Evolutionary conservation across 2,888 invertebrate species (phyloP).

Genomic region (Phanerotoma sp.): DNA sequence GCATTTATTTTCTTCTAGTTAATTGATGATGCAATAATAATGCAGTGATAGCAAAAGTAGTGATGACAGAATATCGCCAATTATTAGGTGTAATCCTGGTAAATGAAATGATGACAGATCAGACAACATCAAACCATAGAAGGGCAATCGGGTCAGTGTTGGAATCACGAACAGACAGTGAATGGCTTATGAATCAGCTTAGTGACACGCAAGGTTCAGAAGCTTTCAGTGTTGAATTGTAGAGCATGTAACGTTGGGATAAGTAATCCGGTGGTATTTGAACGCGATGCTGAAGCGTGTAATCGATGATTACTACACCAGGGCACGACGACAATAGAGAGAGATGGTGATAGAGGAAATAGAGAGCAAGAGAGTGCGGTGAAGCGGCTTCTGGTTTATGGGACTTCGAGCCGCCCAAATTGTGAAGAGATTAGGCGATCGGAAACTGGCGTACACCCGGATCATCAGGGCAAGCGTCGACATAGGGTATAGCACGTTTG

Average conservation of each 20-base stretch:
- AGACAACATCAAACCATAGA: neutral
- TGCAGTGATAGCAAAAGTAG: no score
- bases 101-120: neutral
- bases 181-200: constrained; percentile 1
- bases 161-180: neutral
- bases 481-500: constrained; percentile 25
- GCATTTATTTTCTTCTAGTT: constrained; percentile 3
- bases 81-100: neutral
- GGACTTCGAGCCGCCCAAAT: constrained; percentile 48
- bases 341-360: no score
- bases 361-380: constrained; percentile 13
- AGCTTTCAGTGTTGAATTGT: constrained; percentile 6
- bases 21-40: no score
- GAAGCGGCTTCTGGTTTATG: constrained; percentile 40
- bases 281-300: constrained; percentile 33
- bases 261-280: constrained; percentile 42
- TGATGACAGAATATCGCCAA: constrained; percentile 26
- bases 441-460: constrained; percentile 39
- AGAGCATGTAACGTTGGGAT: constrained; percentile 35
- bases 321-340: no score
- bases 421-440: constrained; percentile 49
- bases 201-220: constrained; percentile 3
- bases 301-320: constrained; percentile 46
- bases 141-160: no score
- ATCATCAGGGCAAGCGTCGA: constrained; percentile 30